phyloP scores from a whole-genome alignment of 2,113 vertebrate species.

The Apaloderma vittatum region DNA sequence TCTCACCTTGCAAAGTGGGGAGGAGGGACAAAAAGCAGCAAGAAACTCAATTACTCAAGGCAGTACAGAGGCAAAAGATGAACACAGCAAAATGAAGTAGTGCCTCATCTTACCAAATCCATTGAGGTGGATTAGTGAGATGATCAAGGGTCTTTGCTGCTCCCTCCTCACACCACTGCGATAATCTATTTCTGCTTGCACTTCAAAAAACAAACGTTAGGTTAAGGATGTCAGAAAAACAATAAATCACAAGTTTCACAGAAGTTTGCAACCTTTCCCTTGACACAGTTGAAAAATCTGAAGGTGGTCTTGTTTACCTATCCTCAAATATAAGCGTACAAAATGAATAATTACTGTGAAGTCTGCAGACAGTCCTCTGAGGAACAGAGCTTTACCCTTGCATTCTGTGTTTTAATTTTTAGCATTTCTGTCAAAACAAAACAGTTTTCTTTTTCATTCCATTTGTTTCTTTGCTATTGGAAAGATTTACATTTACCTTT shows the following conservation, averaged over 20 bases:
- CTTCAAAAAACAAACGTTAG: neutral
- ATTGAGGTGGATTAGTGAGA: neutral
- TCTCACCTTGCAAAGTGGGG: neutral
- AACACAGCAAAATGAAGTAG: neutral
- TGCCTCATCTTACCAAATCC: neutral
- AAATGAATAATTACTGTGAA: slow-evolving; percentile 3
- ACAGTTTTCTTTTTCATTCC: slow-evolving; percentile 59
- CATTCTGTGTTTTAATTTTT: neutral
- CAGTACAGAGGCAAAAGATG: neutral
- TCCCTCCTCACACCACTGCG: fast-evolving
- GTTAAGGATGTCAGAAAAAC: neutral
- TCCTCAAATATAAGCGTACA: neutral
- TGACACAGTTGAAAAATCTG: neutral
- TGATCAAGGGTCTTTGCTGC: neutral
- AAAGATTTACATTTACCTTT: slow-evolving; percentile 75
- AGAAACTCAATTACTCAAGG: neutral
- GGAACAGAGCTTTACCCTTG: neutral
- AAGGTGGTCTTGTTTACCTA: neutral
- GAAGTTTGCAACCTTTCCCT: neutral
- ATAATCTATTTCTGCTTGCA: neutral
- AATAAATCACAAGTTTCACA: neutral
- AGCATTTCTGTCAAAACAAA: slow-evolving; percentile 25
- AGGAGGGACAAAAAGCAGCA: neutral
- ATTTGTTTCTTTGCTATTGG: slow-evolving; percentile 47
- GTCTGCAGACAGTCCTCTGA: neutral